Percentiles rank a stretch among this genome's conserved stretches.
Conservation (phyloP, 2,113 vertebrate genomes). For the Tachycineta bicolor region DNA sequence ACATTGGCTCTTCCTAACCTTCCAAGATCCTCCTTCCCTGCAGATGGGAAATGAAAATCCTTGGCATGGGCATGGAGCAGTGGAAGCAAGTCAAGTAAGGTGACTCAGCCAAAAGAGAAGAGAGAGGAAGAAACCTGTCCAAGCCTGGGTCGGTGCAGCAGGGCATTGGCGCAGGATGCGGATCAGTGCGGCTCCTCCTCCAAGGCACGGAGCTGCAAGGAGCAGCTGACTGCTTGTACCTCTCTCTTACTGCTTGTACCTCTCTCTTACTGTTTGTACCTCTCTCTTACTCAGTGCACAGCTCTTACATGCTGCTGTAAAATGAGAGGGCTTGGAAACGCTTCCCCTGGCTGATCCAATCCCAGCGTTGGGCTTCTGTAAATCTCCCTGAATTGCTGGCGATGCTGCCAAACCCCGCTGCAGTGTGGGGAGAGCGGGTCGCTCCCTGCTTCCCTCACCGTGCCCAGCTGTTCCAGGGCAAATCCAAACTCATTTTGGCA, state of each 20-base stretch:
- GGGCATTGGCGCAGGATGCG: fast-evolving
- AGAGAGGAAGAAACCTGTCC: background rate
- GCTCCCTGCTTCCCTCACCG: background rate
- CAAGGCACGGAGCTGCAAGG: fast-evolving
- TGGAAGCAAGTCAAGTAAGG: slow-evolving; percentile 23
- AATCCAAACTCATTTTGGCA: slow-evolving; percentile 49
- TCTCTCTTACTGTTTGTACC: background rate
- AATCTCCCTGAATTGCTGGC: background rate
- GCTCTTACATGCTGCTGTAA: background rate
- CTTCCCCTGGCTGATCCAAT: background rate
- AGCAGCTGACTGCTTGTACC: background rate
- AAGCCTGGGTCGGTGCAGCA: background rate
- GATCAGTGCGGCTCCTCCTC: background rate
- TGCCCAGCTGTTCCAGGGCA: slow-evolving; percentile 57
- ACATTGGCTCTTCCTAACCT: background rate
- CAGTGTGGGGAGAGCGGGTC: background rate
- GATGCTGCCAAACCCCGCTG: background rate
- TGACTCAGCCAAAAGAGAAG: background rate
- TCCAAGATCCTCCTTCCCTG: slow-evolving; percentile 23
- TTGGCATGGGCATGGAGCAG: background rate
- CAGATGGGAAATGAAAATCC: slow-evolving; percentile 53
- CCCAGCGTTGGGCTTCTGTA: background rate
- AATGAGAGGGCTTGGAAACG: background rate
- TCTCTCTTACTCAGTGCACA: background rate
- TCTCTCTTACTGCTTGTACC: background rate